Percentiles rank a stretch among this genome's conserved stretches.
Evolutionary conservation across 2,888 invertebrate genomes (phyloP).

Genomic region (Eupelmus urozonus): DNA sequence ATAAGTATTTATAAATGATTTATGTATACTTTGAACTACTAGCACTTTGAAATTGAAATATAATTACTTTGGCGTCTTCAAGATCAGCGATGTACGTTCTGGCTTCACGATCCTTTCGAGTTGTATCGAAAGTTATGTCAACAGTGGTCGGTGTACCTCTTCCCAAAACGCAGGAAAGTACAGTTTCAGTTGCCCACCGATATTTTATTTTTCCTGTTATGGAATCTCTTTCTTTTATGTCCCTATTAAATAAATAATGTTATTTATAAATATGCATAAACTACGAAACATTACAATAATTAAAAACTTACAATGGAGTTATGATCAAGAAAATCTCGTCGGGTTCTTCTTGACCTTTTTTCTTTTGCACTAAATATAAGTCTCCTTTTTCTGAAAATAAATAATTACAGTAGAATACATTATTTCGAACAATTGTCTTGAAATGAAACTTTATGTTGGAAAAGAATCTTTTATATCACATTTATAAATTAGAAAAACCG

Average conservation of each 20-base stretch:
- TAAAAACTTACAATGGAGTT: conserved; percentile 72
- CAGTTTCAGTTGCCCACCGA: conserved; percentile 73
- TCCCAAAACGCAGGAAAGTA: conserved; percentile 73
- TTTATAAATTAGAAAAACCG: not conserved
- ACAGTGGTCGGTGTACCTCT: conserved; percentile 78
- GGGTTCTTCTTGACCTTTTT: conserved; percentile 70
- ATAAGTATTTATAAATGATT: not conserved
- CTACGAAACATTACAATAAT: not conserved
- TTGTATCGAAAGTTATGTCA: conserved; percentile 82
- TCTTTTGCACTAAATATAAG: conserved; percentile 75
- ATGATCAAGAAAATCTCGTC: conserved; percentile 78
- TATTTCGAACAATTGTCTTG: no score
- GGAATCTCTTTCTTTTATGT: conserved; percentile 79
- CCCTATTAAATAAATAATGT: conserved; percentile 67
- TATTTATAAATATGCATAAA: not conserved
- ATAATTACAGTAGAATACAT: no score
- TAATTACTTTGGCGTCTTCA: conserved; percentile 79
- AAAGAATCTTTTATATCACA: no score
- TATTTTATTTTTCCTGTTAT: conserved; percentile 74
- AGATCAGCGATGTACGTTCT: conserved; percentile 81
- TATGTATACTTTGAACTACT: conserved; percentile 5
- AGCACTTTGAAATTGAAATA: conserved; percentile 14
- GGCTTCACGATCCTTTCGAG: conserved; percentile 80
- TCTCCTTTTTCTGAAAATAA: conserved; percentile 72
- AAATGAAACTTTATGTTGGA: no score